Conservation (phyloP, 23 tunicate genomes). For the Corella eumyota region DNA sequence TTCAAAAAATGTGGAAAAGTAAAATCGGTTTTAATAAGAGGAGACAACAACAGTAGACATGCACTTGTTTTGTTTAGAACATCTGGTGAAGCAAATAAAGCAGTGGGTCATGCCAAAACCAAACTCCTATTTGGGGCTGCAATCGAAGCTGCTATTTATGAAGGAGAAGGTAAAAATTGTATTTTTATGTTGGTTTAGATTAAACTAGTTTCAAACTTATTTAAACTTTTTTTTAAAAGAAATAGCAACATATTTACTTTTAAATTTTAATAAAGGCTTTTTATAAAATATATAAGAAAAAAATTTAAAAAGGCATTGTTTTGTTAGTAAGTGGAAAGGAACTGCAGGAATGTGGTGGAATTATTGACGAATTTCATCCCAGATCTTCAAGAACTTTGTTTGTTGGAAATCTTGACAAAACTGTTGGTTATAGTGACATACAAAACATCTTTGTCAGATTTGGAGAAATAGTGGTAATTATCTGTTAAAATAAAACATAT, state of each 20-base stretch:
- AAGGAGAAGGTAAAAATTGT: slow-evolving; percentile 65
- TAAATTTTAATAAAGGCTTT: too few relatives aligned
- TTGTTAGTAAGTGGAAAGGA: slow-evolving; percentile 88
- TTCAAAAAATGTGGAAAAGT: slow-evolving; percentile 90
- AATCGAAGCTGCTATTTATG: slow-evolving; percentile 80
- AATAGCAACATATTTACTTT: too few relatives aligned
- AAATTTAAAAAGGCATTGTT: too few relatives aligned
- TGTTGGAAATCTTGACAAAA: slow-evolving; percentile 84
- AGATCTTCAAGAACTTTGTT: slow-evolving; percentile 72
- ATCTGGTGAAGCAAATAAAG: slow-evolving; percentile 74
- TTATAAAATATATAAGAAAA: too few relatives aligned
- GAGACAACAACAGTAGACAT: slow-evolving; percentile 58
- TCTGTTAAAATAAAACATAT: too few relatives aligned
- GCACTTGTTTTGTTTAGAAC: slow-evolving; percentile 80
- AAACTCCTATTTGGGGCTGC: slow-evolving; percentile 88
- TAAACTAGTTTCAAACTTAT: too few relatives aligned
- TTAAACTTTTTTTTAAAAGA: too few relatives aligned
- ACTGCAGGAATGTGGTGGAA: slow-evolving; percentile 89
- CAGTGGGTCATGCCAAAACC: slow-evolving; percentile 64
- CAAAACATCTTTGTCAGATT: slow-evolving; percentile 78
- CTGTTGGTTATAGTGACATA: slow-evolving; percentile 78
- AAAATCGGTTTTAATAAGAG: slow-evolving; percentile 76
- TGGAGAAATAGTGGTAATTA: slow-evolving; percentile 87
- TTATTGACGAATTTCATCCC: slow-evolving; percentile 84
- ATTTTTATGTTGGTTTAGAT: neutral